A percentile compares a stretch with the other conserved stretches of the same genome.
Evolutionary conservation across 2,888 invertebrate species (phyloP).

Genomic region (Megaustenia siamemsis): DNA sequence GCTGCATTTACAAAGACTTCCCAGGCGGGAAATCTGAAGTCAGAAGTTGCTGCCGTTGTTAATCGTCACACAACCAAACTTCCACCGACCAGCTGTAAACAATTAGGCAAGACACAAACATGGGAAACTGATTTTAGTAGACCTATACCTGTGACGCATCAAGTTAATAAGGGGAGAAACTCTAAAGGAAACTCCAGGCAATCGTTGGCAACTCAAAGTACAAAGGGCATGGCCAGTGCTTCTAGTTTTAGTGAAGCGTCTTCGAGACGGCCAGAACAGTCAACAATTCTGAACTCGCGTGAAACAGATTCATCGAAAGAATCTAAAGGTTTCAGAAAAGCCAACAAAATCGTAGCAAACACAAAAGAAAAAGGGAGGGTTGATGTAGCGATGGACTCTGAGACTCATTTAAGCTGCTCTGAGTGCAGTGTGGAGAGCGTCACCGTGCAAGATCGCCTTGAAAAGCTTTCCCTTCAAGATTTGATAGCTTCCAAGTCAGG

Average conservation of each 20-base stretch:
- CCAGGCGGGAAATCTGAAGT: neutral
- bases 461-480: neutral
- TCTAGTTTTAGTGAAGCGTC: neutral
- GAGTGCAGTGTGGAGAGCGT: neutral
- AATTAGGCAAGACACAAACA: neutral
- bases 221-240: neutral
- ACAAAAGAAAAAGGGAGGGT: neutral
- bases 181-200: neutral
- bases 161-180: too few species aligned
- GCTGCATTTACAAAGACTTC: neutral
- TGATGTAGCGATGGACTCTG: neutral
- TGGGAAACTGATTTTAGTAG: slow-evolving; percentile 18
- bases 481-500: neutral
- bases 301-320: too few species aligned
- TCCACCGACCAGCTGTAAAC: neutral
- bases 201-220: too few species aligned
- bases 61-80: neutral
- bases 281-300: neutral
- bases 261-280: neutral
- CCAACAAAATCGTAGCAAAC: neutral
- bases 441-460: neutral
- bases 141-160: neutral
- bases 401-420: neutral
- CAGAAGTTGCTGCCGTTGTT: neutral
- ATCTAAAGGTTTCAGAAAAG: neutral